Conservation (phyloP, 1,140 invertebrate genomes). For the Drosophila pseudoananassae region DNA sequence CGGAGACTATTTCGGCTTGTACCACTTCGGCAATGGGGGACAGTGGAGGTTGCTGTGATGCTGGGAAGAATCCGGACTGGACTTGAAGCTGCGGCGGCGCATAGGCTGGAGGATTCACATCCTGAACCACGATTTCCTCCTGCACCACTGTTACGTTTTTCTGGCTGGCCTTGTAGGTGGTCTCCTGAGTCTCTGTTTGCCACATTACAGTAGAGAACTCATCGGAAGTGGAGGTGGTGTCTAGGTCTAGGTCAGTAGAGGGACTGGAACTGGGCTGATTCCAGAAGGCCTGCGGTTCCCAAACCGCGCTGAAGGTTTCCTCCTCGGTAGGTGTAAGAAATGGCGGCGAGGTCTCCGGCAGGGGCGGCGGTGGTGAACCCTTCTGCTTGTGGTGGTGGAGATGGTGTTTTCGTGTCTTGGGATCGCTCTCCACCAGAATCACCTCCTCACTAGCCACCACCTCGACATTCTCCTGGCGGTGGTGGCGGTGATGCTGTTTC, state of each 20-base stretch:
- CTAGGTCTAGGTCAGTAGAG: slow-evolving; percentile 6
- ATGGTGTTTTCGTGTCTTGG: slow-evolving; percentile 15
- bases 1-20: slow-evolving; percentile 20
- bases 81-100: slow-evolving; percentile 30
- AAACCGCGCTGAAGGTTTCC: slow-evolving; percentile 33
- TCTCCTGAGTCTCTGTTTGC: slow-evolving; percentile 27
- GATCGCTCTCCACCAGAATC: slow-evolving; percentile 23
- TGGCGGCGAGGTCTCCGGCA: slow-evolving; percentile 54
- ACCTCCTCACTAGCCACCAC: slow-evolving; percentile 41
- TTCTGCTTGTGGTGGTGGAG: slow-evolving; percentile 36
- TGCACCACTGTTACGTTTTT: slow-evolving; percentile 20
- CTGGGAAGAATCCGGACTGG: slow-evolving; percentile 19
- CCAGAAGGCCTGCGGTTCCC: slow-evolving; percentile 33
- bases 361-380: slow-evolving; percentile 51
- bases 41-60: slow-evolving; percentile 22
- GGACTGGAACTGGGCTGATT: slow-evolving; percentile 24
- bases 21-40: slow-evolving; percentile 33
- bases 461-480: slow-evolving; percentile 35
- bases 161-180: not conserved
- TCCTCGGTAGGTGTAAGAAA: slow-evolving; percentile 56
- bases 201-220: slow-evolving; percentile 39
- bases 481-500: slow-evolving; percentile 27
- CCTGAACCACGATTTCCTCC: slow-evolving; percentile 18
- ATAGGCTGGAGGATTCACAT: slow-evolving; percentile 19
- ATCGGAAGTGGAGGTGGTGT: slow-evolving; percentile 28